Evolutionary conservation across 1,140 invertebrate species (phyloP).

Genomic region (Drosophila sp.): DNA sequence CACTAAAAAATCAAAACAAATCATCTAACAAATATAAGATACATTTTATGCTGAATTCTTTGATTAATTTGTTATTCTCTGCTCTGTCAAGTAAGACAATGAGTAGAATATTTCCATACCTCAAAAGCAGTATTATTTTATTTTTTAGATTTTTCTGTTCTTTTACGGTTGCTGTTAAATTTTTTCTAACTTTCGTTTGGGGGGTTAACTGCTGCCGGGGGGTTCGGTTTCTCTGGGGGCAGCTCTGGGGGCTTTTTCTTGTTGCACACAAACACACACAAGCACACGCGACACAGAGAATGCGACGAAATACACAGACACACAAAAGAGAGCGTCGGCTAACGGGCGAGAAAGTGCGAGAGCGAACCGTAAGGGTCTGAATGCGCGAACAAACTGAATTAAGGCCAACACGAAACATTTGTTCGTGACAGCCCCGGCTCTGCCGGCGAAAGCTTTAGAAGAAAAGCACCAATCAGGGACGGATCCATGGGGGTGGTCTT

Average conservation of each 20-base stretch:
- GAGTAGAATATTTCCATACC: constrained; percentile 5
- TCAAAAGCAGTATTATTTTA: constrained; percentile 47
- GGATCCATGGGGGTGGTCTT: no score
- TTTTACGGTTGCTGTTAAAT: constrained; percentile 11
- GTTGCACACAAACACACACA: constrained; percentile 22
- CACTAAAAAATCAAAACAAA: not conserved
- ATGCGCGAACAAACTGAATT: constrained; percentile 71
- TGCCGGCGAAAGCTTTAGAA: constrained; percentile 59
- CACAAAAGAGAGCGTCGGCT: constrained; percentile 30
- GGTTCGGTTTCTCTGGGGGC: constrained; percentile 20
- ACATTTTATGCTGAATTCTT: not conserved
- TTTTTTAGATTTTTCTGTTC: constrained; percentile 26
- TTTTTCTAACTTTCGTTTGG: constrained; percentile 7
- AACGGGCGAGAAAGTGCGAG: constrained; percentile 33
- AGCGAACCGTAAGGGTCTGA: constrained; percentile 59
- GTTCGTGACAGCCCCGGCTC: constrained; percentile 36
- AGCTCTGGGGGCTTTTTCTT: constrained; percentile 11
- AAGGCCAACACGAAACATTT: constrained; percentile 54
- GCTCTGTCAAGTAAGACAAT: not conserved
- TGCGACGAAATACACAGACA: constrained; percentile 8
- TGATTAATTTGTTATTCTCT: not conserved
- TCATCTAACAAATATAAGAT: not conserved
- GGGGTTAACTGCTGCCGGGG: constrained; percentile 11
- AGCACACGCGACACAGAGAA: constrained; percentile 12
- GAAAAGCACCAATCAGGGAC: constrained; percentile 1